Percentiles rank a stretch among this genome's conserved stretches.
Conservation (phyloP, 2,888 invertebrate species). For the Tinea pellionella region DNA sequence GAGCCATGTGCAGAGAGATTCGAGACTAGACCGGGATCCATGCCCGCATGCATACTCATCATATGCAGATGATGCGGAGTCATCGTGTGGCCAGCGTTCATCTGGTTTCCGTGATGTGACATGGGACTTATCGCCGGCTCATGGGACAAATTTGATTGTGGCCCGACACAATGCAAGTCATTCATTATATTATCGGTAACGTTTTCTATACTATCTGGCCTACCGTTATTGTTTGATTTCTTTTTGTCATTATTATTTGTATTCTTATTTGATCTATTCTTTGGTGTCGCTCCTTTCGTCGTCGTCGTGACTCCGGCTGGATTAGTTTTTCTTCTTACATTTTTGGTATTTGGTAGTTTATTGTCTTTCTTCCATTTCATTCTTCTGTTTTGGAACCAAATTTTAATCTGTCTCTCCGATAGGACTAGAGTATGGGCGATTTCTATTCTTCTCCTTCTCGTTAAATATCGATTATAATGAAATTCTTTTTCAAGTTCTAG, state of each 20-base stretch:
- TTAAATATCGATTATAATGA: conserved; percentile 96
- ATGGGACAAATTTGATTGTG: conserved; percentile 57
- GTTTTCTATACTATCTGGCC: conserved; percentile 75
- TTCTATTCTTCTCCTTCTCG: conserved; percentile 94
- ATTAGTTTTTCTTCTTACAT: conserved; percentile 80
- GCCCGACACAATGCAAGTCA: conserved; percentile 70
- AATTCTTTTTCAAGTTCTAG: conserved; percentile 98
- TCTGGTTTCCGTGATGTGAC: conserved; percentile 54
- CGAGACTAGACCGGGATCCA: conserved; percentile 50
- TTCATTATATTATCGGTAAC: conserved; percentile 72
- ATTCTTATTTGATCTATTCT: conserved; percentile 74
- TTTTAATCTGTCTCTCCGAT: conserved; percentile 89
- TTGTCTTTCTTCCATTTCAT: conserved; percentile 86
- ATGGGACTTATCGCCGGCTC: conserved; percentile 64
- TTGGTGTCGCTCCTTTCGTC: conserved; percentile 70
- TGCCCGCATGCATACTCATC: conserved; percentile 57
- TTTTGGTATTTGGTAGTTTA: conserved; percentile 87
- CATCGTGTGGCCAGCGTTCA: conserved; percentile 66
- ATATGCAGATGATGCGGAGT: conserved; percentile 63
- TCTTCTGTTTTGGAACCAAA: conserved; percentile 88
- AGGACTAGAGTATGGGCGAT: conserved; percentile 96
- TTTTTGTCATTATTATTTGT: conserved; percentile 67
- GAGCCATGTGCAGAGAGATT: conserved; percentile 65
- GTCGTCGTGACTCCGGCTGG: conserved; percentile 76
- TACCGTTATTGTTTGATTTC: conserved; percentile 62